Conservation (phyloP, 2,888 invertebrate genomes). For the Leucophora obtusa region DNA sequence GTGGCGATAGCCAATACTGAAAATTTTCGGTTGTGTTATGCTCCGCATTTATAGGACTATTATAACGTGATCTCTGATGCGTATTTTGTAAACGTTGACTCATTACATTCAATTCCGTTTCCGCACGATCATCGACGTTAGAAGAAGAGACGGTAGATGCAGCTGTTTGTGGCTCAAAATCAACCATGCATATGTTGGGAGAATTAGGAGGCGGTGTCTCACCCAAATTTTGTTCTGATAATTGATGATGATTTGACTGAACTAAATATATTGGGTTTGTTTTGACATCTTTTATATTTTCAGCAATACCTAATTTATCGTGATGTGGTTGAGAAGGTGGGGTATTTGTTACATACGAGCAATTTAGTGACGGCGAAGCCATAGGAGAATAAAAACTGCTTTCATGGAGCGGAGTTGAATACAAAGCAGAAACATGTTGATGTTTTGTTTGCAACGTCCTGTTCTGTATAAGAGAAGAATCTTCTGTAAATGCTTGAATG, state of each 20-base stretch:
- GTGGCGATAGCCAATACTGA: conserved; percentile 62
- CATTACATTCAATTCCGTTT: conserved; percentile 36
- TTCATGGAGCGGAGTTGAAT: conserved; percentile 69
- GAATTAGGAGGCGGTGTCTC: conserved; percentile 73
- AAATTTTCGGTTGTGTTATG: conserved; percentile 52
- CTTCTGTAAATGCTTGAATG: conserved; percentile 68
- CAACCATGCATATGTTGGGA: conserved; percentile 70
- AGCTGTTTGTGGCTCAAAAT: conserved; percentile 69
- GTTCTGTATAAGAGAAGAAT: conserved; percentile 66
- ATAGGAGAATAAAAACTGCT: conserved; percentile 69
- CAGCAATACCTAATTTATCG: conserved; percentile 41
- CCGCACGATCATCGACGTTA: conserved; percentile 27
- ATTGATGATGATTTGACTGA: conserved; percentile 17
- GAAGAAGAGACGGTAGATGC: conserved; percentile 9
- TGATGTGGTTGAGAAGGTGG: conserved; percentile 48
- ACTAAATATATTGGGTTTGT: conserved; percentile 21
- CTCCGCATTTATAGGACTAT: conserved; percentile 55
- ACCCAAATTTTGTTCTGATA: conserved; percentile 65
- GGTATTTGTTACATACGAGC: conserved; percentile 67
- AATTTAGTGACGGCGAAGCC: conserved; percentile 74
- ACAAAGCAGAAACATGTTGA: conserved; percentile 66
- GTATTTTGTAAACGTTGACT: conserved; percentile 54
- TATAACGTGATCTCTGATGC: conserved; percentile 60
- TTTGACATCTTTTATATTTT: conserved; percentile 20
- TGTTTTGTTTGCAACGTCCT: conserved; percentile 68